phyloP scores from a whole-genome alignment of 2,113 vertebrate genomes.

The Dunckerocampus dactyliophorus region DNA sequence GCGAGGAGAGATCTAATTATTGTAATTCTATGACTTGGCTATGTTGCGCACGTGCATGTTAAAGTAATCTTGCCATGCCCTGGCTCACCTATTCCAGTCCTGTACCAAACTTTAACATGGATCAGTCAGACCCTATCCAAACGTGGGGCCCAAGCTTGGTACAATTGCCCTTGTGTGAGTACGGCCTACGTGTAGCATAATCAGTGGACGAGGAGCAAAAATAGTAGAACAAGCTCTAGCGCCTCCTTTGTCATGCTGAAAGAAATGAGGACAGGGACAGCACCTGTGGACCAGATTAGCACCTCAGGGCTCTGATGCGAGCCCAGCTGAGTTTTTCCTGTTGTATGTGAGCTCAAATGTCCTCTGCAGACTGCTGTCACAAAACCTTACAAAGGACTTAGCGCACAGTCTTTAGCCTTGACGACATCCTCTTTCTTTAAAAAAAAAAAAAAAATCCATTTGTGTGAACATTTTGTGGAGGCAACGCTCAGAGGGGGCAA shows the following conservation, averaged over 20 bases:
- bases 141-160: background rate
- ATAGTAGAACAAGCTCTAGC: background rate
- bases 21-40: no score
- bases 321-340: constrained; percentile 66
- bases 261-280: constrained; percentile 13
- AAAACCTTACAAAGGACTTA: constrained; percentile 33
- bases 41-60: no score
- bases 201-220: background rate
- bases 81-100: no score
- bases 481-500: constrained; percentile 33
- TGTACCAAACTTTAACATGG: no score
- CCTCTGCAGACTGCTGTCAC: constrained; percentile 43
- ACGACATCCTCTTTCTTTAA: constrained; percentile 21
- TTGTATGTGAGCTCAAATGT: constrained; percentile 48
- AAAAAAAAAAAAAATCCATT: constrained; percentile 21
- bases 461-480: constrained; percentile 38
- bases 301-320: constrained; percentile 49
- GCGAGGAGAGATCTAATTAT: no score
- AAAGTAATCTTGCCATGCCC: no score
- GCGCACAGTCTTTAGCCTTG: constrained; percentile 42
- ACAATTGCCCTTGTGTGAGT: background rate
- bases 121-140: no score
- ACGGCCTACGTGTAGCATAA: background rate
- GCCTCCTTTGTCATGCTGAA: background rate
- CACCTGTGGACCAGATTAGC: constrained; percentile 63